Conservation (phyloP, 2,113 vertebrate genomes). For the Pedetes capensis region DNA sequence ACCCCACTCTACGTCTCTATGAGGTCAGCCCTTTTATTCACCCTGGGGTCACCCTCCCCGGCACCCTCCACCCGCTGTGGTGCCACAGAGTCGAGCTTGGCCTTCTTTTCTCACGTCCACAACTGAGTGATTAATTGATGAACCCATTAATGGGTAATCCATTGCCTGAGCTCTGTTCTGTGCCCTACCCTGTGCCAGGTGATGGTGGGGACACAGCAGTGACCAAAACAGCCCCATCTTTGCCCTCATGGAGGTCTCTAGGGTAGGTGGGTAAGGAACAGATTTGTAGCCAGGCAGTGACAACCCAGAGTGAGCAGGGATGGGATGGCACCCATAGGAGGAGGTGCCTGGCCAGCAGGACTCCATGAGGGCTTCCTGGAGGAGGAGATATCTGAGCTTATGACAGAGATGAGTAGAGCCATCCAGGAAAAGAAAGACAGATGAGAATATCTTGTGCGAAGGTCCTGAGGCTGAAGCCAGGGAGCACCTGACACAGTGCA, state of each 20-base stretch:
- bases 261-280: too few species aligned
- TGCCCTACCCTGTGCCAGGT: not conserved
- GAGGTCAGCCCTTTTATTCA: not conserved
- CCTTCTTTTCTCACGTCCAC: not conserved
- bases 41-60: not conserved
- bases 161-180: not conserved
- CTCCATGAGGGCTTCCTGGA: conserved; percentile 44
- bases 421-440: not conserved
- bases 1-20: not conserved
- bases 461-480: not conserved
- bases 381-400: not conserved
- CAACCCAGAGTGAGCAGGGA: not conserved
- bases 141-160: not conserved
- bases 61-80: fast-evolving
- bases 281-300: not conserved
- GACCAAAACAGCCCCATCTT: not conserved
- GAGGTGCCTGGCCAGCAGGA: not conserved
- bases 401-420: not conserved
- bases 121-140: not conserved
- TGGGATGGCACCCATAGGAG: not conserved
- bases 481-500: not conserved
- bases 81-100: too few species aligned
- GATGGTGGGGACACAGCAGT: not conserved
- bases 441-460: not conserved
- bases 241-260: not conserved